Percentiles rank a stretch among this genome's conserved stretches.
phyloP scores from a whole-genome alignment of 2,797 vertebrate genomes.

The Sebastes alutus region DNA sequence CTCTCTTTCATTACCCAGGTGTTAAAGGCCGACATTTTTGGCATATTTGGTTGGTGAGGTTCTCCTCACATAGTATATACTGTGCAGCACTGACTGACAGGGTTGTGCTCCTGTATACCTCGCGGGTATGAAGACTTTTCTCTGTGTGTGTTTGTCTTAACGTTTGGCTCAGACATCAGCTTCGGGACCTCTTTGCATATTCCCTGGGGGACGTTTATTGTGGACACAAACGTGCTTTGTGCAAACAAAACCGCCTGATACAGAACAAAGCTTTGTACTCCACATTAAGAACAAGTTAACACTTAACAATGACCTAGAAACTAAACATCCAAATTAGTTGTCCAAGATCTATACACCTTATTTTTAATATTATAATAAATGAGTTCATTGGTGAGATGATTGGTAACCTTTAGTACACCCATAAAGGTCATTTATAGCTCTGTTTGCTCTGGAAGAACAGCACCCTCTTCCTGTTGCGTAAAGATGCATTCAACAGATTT shows the following conservation, averaged over 20 bases:
- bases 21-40: background rate
- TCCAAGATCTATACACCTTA: background rate
- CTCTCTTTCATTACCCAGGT: background rate
- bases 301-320: background rate
- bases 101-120: background rate
- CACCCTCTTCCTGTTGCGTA: background rate
- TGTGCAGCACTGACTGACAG: background rate
- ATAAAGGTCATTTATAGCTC: background rate
- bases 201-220: conserved; percentile 16
- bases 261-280: background rate
- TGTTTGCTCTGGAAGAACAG: background rate
- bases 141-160: background rate
- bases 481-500: background rate
- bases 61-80: background rate
- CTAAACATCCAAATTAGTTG: no score
- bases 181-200: conserved; percentile 7
- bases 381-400: background rate
- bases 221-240: conserved; percentile 35
- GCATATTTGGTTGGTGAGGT: no score
- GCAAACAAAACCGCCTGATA: conserved; percentile 1
- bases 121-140: background rate
- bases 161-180: conserved; percentile 28
- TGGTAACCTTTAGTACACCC: background rate
- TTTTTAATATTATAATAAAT: background rate
- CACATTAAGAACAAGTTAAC: background rate